Evolutionary conservation across 1,140 invertebrate species (phyloP).

Genomic region (Belonocnema kinseyi): DNA sequence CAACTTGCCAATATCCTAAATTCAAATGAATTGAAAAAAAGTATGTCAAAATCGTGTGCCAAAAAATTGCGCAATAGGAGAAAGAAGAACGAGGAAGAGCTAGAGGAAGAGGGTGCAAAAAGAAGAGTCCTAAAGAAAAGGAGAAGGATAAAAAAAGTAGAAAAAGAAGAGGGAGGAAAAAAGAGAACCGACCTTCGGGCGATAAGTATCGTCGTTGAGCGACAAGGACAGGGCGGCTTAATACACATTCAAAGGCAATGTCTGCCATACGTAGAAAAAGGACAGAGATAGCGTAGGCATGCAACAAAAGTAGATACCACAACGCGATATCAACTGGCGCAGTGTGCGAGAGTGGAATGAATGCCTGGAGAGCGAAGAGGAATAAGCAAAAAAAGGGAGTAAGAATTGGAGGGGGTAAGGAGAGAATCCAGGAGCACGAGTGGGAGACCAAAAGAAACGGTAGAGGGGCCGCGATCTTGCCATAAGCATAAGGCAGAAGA

Average conservation of each 20-base stretch:
- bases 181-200: slow-evolving; percentile 24
- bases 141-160: neutral
- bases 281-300: slow-evolving; percentile 52
- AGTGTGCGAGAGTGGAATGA: slow-evolving; percentile 36
- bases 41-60: neutral
- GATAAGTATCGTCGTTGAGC: slow-evolving; percentile 18
- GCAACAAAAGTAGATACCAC: slow-evolving; percentile 58
- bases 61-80: neutral
- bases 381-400: slow-evolving; percentile 40
- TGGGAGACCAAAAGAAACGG: slow-evolving; percentile 4
- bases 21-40: no score
- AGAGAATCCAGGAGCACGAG: slow-evolving; percentile 32
- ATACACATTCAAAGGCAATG: slow-evolving; percentile 35
- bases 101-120: neutral
- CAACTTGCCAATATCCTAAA: no score
- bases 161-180: slow-evolving; percentile 4
- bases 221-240: slow-evolving; percentile 30
- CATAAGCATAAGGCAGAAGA: neutral
- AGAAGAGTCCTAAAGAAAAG: neutral
- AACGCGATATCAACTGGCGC: slow-evolving; percentile 49
- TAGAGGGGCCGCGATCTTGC: slow-evolving; percentile 1
- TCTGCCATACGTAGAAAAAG: slow-evolving; percentile 22
- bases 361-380: slow-evolving; percentile 27
- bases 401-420: slow-evolving; percentile 34
- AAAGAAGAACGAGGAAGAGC: neutral